Evolutionary conservation across 2,113 vertebrate species (phyloP), one percentile per base, ranked within the genome.

Genomic region (Caloenas nicobarica): DNA sequence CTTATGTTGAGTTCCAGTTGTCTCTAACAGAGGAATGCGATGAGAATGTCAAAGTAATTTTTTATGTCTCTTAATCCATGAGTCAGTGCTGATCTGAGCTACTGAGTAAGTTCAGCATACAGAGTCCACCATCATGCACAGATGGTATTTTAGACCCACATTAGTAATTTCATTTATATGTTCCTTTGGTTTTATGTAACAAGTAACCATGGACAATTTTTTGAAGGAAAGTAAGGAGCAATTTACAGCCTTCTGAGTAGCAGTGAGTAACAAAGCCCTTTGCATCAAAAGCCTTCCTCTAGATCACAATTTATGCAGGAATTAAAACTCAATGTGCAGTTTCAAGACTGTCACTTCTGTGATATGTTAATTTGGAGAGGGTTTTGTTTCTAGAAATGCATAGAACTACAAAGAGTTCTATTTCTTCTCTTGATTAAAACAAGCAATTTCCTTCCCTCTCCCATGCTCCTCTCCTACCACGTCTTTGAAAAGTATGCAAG

Each of bases 351-450:
- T 31, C 18, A 69, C 9, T 65, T 79, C 66, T 60, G 31, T 65
- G 68, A 53, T 48, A 72, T 40, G 53, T 73, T 57, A 48, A 80
- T 86, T 48, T 65, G 54, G 8, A 83, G 31, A 40, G 3, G 3
- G 19, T 11, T 51, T 31, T 77, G 19, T 1, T 22, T 10, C 4
- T 28, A 31, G 18, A 73, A 72, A 78, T n/a, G 2, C 28, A 33
- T 36, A 50, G 24, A 79, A 51, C 16, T 82, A 86, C 22, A 56
- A 54, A 81, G 38, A 36, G 4, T 82, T 90, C 31, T 79, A 38
- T 85, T 92, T 79, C 12, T 79, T 89, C n/a, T 88, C 28, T 58
- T 78, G 68, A 51, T 82, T 88, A 85, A 88, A 91, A 64, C 58
- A 29, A 62, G 9, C 11, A 4, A 14, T 62, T 74, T 73, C 78